Conservation (phyloP, 2,888 invertebrate genomes). For the Ptychoptera albimana region DNA sequence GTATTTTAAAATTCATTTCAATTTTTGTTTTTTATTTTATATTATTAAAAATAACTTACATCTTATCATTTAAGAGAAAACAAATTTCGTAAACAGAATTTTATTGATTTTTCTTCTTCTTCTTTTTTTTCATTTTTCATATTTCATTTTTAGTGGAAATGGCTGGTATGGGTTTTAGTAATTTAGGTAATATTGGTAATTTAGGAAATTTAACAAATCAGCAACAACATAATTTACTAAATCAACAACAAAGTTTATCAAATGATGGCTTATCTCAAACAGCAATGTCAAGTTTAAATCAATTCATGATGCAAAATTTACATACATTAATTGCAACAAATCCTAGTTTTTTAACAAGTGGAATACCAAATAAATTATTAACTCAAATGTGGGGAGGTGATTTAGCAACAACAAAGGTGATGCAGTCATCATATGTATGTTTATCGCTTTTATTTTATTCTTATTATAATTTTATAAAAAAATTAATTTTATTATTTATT, state of each 20-base stretch:
- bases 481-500: background rate
- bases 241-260: slow-evolving; percentile 4
- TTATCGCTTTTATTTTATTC: slow-evolving; percentile 1
- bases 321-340: slow-evolving; percentile 25
- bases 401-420: slow-evolving; percentile 33
- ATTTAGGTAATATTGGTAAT: slow-evolving; percentile 15
- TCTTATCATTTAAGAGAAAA: no score
- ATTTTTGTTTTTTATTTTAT: no score
- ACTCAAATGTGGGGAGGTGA: slow-evolving; percentile 39
- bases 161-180: slow-evolving; percentile 38
- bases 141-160: slow-evolving; percentile 40
- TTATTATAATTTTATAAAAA: slow-evolving; percentile 3
- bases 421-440: slow-evolving; percentile 15
- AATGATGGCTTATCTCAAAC: background rate
- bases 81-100: no score
- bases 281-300: slow-evolving; percentile 12
- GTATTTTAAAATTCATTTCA: no score
- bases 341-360: slow-evolving; percentile 29
- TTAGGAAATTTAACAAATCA: background rate
- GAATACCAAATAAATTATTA: slow-evolving; percentile 38
- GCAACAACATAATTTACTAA: slow-evolving; percentile 1
- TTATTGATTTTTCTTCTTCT: no score
- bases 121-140: slow-evolving; percentile 4
- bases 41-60: no score
- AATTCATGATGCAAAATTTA: slow-evolving; percentile 25